Evolutionary conservation across 2,797 vertebrate genomes (phyloP).

Genomic region (Pelodytes ibericus): DNA sequence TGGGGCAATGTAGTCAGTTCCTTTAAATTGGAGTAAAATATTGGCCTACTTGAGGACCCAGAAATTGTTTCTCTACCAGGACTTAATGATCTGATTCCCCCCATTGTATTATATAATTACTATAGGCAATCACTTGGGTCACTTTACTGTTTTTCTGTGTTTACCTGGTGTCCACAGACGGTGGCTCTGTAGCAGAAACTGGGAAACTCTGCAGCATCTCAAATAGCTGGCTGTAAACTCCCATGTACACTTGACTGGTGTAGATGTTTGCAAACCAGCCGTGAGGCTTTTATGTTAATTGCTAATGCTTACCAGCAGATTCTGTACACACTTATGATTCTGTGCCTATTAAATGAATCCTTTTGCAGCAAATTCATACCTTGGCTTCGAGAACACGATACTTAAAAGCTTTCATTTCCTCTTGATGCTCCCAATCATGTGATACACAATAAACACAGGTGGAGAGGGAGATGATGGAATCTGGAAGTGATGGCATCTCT

Average conservation of each 20-base stretch:
- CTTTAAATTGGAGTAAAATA: no score
- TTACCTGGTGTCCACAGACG: conserved; percentile 43
- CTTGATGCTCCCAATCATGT: conserved; percentile 34
- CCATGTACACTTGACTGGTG: conserved; percentile 51
- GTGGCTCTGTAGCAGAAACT: conserved; percentile 22
- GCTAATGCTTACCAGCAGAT: conserved; percentile 47
- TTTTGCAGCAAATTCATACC: conserved; percentile 48
- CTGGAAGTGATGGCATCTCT: conserved; percentile 20
- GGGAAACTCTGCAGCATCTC: conserved; percentile 19
- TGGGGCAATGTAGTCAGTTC: no score
- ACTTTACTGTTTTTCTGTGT: conserved; percentile 14
- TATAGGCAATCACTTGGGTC: no score
- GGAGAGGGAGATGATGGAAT: conserved; percentile 22
- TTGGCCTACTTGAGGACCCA: no score
- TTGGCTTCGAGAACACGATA: conserved; percentile 22
- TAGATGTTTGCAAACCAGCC: conserved; percentile 56
- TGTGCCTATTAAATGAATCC: conserved; percentile 45
- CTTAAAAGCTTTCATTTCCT: conserved; percentile 43
- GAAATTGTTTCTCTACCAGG: no score
- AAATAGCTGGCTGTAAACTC: conserved; percentile 47
- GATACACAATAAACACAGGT: conserved; percentile 13
- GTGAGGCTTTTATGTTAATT: conserved; percentile 51
- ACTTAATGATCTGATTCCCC: no score
- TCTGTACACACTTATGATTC: conserved; percentile 28
- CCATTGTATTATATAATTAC: no score